Evolutionary conservation across 2,888 invertebrate genomes (phyloP).

Genomic region (Oligia strigilis): DNA sequence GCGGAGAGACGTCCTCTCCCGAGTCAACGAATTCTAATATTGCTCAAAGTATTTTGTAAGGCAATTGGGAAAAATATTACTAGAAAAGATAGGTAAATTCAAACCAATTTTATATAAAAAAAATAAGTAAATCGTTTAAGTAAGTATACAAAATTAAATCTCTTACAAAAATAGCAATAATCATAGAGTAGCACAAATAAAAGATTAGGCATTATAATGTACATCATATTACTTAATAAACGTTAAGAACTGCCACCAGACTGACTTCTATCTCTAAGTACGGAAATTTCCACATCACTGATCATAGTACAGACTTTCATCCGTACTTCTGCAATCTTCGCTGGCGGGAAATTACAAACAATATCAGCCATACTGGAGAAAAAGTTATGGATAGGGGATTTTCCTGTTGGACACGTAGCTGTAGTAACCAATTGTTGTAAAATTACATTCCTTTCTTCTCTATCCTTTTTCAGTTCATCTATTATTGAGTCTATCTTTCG

Average conservation of each 20-base stretch:
- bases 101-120: background rate
- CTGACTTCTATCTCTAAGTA: constrained; percentile 24
- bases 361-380: constrained; percentile 55
- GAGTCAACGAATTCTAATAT: background rate
- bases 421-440: constrained; percentile 41
- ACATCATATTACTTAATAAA: background rate
- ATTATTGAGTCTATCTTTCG: constrained; percentile 48
- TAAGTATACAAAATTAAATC: background rate
- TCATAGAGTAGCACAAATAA: background rate
- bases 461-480: constrained; percentile 49
- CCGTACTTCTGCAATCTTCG: constrained; percentile 49
- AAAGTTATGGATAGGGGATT: constrained; percentile 43
- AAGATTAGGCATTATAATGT: background rate
- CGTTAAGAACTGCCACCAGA: background rate
- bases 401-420: constrained; percentile 13
- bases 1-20: background rate
- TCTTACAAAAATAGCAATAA: constrained; percentile 1
- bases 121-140: background rate
- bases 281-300: constrained; percentile 46
- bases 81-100: background rate
- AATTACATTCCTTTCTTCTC: constrained; percentile 46
- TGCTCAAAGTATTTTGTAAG: background rate
- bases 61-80: too few species aligned
- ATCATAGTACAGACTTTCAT: constrained; percentile 40
- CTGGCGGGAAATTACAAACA: constrained; percentile 50